phyloP scores from a whole-genome alignment of 2,113 vertebrate species.

The Neoarius graeffei region DNA sequence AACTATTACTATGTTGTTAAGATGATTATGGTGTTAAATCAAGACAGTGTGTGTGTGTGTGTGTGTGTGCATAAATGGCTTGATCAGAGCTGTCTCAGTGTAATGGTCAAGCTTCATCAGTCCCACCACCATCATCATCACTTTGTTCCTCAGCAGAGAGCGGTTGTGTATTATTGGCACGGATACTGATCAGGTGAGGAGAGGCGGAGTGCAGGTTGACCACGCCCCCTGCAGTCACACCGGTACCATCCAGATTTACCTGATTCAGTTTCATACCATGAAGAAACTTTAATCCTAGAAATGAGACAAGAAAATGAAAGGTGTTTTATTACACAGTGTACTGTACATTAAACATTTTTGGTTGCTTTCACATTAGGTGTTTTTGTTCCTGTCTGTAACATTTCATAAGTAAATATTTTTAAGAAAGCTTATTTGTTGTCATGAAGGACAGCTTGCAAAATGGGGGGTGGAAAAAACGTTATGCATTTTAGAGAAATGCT shows the following conservation, averaged over 20 bases:
- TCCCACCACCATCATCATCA: constrained; percentile 63
- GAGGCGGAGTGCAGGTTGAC: constrained; percentile 65
- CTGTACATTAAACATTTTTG: not conserved
- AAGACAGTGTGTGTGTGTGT: not conserved
- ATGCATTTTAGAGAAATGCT: not conserved
- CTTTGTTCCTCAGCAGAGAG: constrained; percentile 71
- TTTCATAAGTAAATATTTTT: too few species aligned
- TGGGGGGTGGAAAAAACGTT: too few species aligned
- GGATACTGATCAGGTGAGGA: constrained; percentile 72
- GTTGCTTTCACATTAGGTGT: not conserved
- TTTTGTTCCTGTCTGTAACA: not conserved
- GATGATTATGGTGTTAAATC: not conserved
- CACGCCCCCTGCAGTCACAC: constrained; percentile 71
- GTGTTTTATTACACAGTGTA: not conserved
- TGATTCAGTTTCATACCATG: constrained; percentile 71
- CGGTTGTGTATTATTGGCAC: constrained; percentile 69
- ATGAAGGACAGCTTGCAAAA: too few species aligned
- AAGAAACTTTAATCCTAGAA: constrained; percentile 74
- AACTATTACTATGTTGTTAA: not conserved
- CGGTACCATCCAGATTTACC: constrained; percentile 78
- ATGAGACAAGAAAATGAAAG: not conserved
- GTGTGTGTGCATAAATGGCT: not conserved
- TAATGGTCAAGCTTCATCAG: not conserved
- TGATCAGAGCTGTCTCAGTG: not conserved
- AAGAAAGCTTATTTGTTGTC: too few species aligned